Conservation (phyloP, 1,140 invertebrate genomes). For the Cephus cinctus region DNA sequence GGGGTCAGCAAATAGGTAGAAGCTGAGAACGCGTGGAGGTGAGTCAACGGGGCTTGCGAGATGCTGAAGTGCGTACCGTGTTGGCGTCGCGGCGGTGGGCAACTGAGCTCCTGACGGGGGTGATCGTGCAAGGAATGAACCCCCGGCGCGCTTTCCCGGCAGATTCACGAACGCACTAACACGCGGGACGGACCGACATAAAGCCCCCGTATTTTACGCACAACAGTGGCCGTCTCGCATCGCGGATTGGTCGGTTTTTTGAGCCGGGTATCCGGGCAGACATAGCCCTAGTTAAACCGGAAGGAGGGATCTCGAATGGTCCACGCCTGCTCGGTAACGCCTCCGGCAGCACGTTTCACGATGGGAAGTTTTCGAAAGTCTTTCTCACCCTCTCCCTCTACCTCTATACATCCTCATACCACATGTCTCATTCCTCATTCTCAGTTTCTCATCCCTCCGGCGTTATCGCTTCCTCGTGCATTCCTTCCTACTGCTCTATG, state of each 20-base stretch:
- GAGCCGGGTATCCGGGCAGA: conserved; percentile 44
- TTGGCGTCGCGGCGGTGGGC: conserved; percentile 54
- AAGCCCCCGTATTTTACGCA: conserved; percentile 39
- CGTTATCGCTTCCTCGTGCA: too few species aligned
- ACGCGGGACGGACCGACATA: too few species aligned
- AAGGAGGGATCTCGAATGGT: conserved; percentile 41
- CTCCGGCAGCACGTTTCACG: conserved; percentile 42
- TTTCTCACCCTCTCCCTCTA: too few species aligned
- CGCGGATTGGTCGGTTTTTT: conserved; percentile 57
- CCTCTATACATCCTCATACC: too few species aligned
- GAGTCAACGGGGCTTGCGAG: neutral
- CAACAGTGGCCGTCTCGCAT: conserved; percentile 55
- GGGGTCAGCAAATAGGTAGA: neutral
- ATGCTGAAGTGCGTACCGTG: conserved; percentile 33
- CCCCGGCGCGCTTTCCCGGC: conserved; percentile 35
- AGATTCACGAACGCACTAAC: conserved; percentile 20
- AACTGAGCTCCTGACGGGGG: conserved; percentile 52
- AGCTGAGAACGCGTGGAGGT: neutral
- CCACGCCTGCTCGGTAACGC: conserved; percentile 45
- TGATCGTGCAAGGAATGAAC: conserved; percentile 39
- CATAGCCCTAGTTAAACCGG: conserved; percentile 54
- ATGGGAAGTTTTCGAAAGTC: conserved; percentile 12
- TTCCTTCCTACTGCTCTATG: too few species aligned
- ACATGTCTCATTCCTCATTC: too few species aligned
- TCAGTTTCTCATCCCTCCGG: too few species aligned